A percentile compares a stretch with the other conserved stretches of the same genome.
These are phyloP conservation scores for Butorides virescens DNA, from an alignment of 2,113 vertebrate genomes.

Conservation along the genomic window DNA sequence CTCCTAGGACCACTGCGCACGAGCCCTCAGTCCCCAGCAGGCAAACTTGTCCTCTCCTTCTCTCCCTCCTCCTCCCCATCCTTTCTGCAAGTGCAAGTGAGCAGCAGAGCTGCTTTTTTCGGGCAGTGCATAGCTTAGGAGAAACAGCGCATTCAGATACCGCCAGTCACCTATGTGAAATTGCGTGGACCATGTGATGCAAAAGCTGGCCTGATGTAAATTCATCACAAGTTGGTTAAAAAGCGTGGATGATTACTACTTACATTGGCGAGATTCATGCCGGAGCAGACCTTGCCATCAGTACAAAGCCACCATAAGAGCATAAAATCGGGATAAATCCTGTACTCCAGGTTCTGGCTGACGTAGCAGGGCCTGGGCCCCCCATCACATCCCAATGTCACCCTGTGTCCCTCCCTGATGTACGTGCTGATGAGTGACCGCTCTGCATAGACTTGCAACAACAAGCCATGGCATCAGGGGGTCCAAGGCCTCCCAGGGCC, in stretches of 20 bases:
- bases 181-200: accelerated
- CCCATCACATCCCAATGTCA: background rate
- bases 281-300: background rate
- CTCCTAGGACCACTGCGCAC: accelerated
- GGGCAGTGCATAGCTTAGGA: background rate
- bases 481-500: no score
- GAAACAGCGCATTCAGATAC: background rate
- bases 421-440: accelerated
- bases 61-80: background rate
- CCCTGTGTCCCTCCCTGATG: background rate
- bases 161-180: background rate
- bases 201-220: background rate
- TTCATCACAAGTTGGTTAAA: background rate
- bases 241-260: background rate
- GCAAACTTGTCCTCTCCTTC: background rate
- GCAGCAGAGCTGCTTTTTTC: background rate
- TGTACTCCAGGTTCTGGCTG: background rate
- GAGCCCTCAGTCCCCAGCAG: background rate
- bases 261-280: background rate
- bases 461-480: accelerated
- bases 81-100: background rate
- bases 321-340: background rate
- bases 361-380: background rate
- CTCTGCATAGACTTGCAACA: background rate
- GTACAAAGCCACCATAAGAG: background rate